Base-by-base conservation (phyloP, 2,797 vertebrate genomes). In the Phataginus tricuspis region DNA sequence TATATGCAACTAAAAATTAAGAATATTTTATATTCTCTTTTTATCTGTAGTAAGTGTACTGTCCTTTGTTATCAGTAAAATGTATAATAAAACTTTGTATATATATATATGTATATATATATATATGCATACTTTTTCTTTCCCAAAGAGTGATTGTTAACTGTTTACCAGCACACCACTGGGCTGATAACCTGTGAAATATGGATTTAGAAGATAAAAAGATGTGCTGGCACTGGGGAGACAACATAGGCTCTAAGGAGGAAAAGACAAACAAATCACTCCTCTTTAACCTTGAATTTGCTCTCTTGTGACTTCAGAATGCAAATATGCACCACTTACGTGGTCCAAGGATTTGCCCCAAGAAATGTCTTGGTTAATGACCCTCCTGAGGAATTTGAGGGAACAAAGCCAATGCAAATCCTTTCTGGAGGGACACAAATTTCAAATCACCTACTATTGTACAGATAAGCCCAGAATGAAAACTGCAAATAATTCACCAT, bases 51-150 rank as follows among this genome's bases (percentile, higher is more conserved):
- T 19, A 55, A 16, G 8, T 74, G 0, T 25, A 90, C 2, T 34
- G 82, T 55, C 6, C 9, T 86, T 87, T 79, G 31, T 39, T 31
- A 74, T 72, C 37, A 85, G 64, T 64, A 88, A 88, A 75, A 79
- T 71, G 45, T 61, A 39, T 34, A 61, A 42, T 49, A 94, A 87
- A 3, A 1, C 10, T 31, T 13, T 57, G 29, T 57, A 9, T 39
- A 29, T 27, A 27, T n/a, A 37, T 8, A 37, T 49, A n/a, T n/a
- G n/a, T 23, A 42, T 63, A n/a, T 57, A 74, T 51, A 6, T 27
- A 34, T n/a, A 37, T 8, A 37, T 49, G 9, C 1, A 25, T 51
- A 21, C 3, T 31, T 68, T 53, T 5, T 1, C 5, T 5, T 2
- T 1, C 19, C 6, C 12, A 31, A 82, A 95, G 8, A 74, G 51